Percentiles rank a stretch among this genome's conserved stretches.
Conservation (phyloP, 2,888 invertebrate species). For the Leptogaster cylindrica region DNA sequence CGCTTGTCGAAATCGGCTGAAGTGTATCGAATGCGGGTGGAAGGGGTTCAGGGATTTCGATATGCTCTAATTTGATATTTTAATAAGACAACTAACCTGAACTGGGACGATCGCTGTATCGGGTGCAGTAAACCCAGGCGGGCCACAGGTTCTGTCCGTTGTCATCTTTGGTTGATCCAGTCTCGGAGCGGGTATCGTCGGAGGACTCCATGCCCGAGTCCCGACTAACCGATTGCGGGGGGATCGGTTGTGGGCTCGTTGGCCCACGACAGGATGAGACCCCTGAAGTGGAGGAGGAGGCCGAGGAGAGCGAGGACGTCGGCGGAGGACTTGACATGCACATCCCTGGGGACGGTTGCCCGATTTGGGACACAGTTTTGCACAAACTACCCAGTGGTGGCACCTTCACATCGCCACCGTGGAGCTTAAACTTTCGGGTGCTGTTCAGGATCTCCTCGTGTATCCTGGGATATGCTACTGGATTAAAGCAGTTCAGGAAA, state of each 20-base stretch:
- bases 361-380: conserved; percentile 74
- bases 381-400: conserved; percentile 73
- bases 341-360: conserved; percentile 55
- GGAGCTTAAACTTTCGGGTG: conserved; percentile 49
- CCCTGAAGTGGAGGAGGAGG: conserved; percentile 50
- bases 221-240: conserved; percentile 59
- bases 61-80: neutral
- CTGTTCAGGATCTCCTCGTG: conserved; percentile 61
- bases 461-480: conserved; percentile 60
- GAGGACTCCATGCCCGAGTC: conserved; percentile 63
- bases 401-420: conserved; percentile 54
- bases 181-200: conserved; percentile 61
- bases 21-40: no score
- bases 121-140: conserved; percentile 98
- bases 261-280: conserved; percentile 50
- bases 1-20: no score
- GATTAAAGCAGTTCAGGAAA: conserved; percentile 60
- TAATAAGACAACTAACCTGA: conserved; percentile 70
- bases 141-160: conserved; percentile 75
- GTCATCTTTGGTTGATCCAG: conserved; percentile 58
- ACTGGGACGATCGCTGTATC: conserved; percentile 90
- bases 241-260: conserved; percentile 59
- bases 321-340: conserved; percentile 51
- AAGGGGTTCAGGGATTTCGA: no score
- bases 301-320: conserved; percentile 48